Conservation (phyloP, 1,140 invertebrate species). For the Wasmannia auropunctata region DNA sequence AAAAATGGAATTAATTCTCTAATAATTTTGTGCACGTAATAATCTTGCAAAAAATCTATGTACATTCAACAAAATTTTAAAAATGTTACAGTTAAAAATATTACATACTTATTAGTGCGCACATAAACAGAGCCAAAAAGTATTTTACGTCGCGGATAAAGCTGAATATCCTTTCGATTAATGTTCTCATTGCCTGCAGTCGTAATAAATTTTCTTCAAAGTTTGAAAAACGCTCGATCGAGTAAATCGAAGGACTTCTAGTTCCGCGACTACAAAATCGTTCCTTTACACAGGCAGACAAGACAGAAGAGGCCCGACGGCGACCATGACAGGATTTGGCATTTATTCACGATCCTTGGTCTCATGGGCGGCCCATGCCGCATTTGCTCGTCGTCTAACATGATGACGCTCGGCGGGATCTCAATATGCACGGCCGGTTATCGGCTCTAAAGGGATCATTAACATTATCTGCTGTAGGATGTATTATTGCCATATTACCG, state of each 20-base stretch:
- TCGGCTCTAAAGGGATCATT: constrained; percentile 54
- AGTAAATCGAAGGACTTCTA: not conserved
- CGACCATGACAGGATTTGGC: constrained; percentile 30
- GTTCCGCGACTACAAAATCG: not conserved
- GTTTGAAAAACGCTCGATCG: not conserved
- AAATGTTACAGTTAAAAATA: not conserved
- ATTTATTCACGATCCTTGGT: constrained; percentile 34
- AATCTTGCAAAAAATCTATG: not conserved
- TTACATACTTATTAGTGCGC: not conserved
- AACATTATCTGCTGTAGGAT: constrained; percentile 49
- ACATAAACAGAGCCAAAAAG: not conserved
- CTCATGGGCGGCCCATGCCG: constrained; percentile 38
- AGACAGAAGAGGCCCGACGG: not conserved
- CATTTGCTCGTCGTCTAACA: constrained; percentile 28
- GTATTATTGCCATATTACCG: constrained; percentile 54
- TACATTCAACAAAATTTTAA: not conserved
- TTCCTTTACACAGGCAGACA: not conserved
- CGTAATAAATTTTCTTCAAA: not conserved
- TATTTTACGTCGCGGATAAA: not conserved
- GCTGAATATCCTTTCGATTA: not conserved
- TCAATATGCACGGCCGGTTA: constrained; percentile 40
- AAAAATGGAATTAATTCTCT: not conserved
- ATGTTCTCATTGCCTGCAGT: not conserved
- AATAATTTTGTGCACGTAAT: not conserved
- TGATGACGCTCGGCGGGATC: constrained; percentile 3